Evolutionary conservation across 2,113 vertebrate species (phyloP).

Genomic region (Platichthys flesus): DNA sequence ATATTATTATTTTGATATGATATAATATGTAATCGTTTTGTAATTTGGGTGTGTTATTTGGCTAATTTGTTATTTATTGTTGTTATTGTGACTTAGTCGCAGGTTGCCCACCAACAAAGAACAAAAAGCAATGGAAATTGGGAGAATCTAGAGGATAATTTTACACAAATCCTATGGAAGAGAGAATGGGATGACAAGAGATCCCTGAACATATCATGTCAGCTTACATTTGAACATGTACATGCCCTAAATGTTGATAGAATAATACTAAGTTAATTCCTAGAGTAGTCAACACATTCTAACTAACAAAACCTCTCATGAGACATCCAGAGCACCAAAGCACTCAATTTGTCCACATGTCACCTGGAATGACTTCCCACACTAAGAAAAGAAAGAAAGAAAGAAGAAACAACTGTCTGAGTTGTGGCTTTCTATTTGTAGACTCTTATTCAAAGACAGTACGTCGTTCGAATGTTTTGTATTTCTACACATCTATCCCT

Average conservation of each 20-base stretch:
- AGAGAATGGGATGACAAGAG: background rate
- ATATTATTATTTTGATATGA: too few species aligned
- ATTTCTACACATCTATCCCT: background rate
- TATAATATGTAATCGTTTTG: too few species aligned
- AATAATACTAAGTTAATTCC: conserved; percentile 10
- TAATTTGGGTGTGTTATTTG: too few species aligned
- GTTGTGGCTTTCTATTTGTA: background rate
- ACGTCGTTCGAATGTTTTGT: background rate
- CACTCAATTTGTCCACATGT: background rate
- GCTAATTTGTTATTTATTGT: too few species aligned
- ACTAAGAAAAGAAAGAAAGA: background rate
- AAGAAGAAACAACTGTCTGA: background rate
- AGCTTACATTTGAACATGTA: conserved; percentile 14
- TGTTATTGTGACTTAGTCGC: too few species aligned
- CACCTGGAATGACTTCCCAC: background rate
- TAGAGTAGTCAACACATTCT: conserved; percentile 9
- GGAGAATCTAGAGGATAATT: background rate
- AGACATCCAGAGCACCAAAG: conserved; percentile 11
- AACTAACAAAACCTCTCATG: conserved; percentile 4
- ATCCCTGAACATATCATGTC: conserved; percentile 1
- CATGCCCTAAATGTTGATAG: background rate
- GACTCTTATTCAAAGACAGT: background rate
- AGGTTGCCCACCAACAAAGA: background rate
- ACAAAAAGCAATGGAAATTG: background rate
- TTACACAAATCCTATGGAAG: background rate